Percentiles rank a stretch among this genome's conserved stretches.
phyloP scores from a whole-genome alignment of 35 echinoderm and acorn worm genomes.

The Apostichopus parvimensis region DNA sequence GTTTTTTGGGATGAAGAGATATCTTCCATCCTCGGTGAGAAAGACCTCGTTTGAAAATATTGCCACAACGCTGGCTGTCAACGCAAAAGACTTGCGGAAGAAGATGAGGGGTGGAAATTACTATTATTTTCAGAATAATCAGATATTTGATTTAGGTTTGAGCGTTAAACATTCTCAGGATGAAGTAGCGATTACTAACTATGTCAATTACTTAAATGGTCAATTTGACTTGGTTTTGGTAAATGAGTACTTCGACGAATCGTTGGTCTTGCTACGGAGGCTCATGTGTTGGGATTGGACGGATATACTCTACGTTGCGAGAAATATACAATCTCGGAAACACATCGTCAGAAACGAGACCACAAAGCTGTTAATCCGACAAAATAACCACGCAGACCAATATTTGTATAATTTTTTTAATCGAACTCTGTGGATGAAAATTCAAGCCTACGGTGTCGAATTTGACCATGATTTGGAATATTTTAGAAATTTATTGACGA shows the following conservation, averaged over 20 bases:
- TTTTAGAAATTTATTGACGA: constrained; percentile 36
- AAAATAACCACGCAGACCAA: constrained; percentile 43
- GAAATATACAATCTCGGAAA: constrained; percentile 43
- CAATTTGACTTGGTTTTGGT: constrained; percentile 69
- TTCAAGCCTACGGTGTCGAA: background rate
- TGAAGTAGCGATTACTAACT: constrained; percentile 13
- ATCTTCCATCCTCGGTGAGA: background rate
- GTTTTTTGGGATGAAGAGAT: constrained; percentile 25
- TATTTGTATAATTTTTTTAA: constrained; percentile 63
- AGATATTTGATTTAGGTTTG: constrained; percentile 64
- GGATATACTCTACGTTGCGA: constrained; percentile 62
- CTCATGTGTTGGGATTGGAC: constrained; percentile 61
- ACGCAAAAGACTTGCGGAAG: background rate
- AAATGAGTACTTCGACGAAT: constrained; percentile 80
- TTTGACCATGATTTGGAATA: constrained; percentile 49
- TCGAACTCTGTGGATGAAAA: constrained; percentile 60
- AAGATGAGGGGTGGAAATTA: background rate
- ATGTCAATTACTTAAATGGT: constrained; percentile 39
- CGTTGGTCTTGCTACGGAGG: constrained; percentile 61
- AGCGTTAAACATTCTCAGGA: constrained; percentile 14
- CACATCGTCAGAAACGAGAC: constrained; percentile 19
- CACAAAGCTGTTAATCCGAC: constrained; percentile 14
- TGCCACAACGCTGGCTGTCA: background rate
- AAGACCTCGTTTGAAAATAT: background rate
- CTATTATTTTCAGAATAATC: constrained; percentile 60